Conservation (phyloP, 2,113 vertebrate species). For the Anser brachyrhynchus region DNA sequence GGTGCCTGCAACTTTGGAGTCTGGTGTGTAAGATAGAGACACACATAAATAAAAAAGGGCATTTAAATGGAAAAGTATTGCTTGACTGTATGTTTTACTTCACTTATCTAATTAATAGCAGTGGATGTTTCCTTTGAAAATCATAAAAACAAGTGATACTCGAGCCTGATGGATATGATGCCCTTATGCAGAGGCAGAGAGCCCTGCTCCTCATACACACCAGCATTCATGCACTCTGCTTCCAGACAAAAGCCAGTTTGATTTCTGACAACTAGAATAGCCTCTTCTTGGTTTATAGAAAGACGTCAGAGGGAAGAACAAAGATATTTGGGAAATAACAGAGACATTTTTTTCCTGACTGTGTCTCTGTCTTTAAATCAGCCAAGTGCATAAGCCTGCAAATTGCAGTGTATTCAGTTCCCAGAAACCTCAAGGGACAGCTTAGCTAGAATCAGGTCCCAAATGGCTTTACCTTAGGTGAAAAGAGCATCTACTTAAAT, state of each 20-base stretch:
- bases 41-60: neutral
- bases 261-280: neutral
- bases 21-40: neutral
- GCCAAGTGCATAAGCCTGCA: neutral
- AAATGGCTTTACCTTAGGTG: neutral
- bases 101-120: neutral
- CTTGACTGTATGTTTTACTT: neutral
- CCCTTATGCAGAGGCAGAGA: neutral
- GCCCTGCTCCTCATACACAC: neutral
- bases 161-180: neutral
- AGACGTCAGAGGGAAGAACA: neutral
- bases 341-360: neutral
- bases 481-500: neutral
- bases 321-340: neutral
- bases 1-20: neutral
- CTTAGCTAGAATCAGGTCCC: neutral
- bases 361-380: neutral
- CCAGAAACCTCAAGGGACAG: neutral
- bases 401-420: neutral
- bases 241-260: neutral
- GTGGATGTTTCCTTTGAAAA: neutral
- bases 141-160: neutral
- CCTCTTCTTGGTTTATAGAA: neutral
- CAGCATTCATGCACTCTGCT: neutral
- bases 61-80: neutral